Evolutionary conservation across 2,113 vertebrate species (phyloP).

Genomic region (Ceratotherium simum): DNA sequence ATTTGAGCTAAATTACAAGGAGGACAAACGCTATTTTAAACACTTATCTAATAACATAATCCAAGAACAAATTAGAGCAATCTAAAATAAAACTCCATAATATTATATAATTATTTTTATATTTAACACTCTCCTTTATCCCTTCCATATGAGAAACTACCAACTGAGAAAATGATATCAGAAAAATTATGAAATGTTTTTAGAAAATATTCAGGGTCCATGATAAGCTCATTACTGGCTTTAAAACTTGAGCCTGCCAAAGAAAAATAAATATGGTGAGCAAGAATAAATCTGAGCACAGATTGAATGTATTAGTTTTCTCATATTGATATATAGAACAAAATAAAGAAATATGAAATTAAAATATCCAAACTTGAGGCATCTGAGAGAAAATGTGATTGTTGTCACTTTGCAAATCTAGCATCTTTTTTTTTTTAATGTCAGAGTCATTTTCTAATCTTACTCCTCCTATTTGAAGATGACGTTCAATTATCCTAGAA

Average conservation of each 20-base stretch:
- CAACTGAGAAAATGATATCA: neutral
- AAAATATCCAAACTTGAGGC: neutral
- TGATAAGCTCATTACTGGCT: neutral
- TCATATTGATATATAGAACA: neutral
- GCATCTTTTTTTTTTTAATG: neutral
- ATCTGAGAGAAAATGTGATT: neutral
- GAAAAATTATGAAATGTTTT: neutral
- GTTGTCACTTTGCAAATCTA: neutral
- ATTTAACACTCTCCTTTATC: neutral
- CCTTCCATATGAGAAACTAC: neutral
- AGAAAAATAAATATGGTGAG: neutral
- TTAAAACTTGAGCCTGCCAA: neutral
- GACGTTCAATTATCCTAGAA: neutral
- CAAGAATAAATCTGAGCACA: neutral
- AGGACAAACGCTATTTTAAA: slow-evolving; percentile 68
- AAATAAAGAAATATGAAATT: neutral
- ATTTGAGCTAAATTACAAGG: slow-evolving; percentile 69
- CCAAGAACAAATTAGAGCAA: slow-evolving; percentile 58
- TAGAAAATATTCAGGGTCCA: neutral
- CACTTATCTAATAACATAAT: slow-evolving; percentile 66
- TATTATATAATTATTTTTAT: slow-evolving; percentile 33
- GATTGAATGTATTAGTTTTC: neutral
- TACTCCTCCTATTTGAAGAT: neutral
- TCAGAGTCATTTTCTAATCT: neutral
- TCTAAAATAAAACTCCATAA: slow-evolving; percentile 27